Evolutionary conservation across 2,797 vertebrate genomes (phyloP).

Genomic region (Pteronotus mesoamericanus): DNA sequence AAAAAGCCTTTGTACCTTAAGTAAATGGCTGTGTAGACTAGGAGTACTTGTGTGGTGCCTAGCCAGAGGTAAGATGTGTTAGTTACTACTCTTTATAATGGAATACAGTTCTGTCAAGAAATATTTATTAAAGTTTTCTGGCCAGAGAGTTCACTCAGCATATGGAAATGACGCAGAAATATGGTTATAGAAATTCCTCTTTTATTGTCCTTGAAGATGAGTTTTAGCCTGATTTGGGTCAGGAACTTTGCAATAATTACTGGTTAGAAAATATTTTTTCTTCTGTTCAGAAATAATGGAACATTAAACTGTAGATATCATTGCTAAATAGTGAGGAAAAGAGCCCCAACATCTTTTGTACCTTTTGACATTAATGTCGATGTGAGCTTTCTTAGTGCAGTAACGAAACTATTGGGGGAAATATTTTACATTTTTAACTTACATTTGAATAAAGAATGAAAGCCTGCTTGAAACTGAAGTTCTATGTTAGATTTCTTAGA

Average conservation of each 20-base stretch:
- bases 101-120: neutral
- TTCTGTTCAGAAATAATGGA: constrained; percentile 15
- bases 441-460: neutral
- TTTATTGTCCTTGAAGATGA: constrained; percentile 18
- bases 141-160: neutral
- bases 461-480: constrained; percentile 5
- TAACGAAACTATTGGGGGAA: constrained; percentile 18
- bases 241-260: constrained; percentile 32
- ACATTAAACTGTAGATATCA: neutral
- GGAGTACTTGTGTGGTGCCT: neutral
- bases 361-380: constrained; percentile 23
- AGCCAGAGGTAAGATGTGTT: neutral
- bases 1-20: constrained; percentile 1
- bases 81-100: constrained; percentile 34
- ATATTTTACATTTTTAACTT: constrained; percentile 27
- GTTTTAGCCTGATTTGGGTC: neutral
- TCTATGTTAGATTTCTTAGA: constrained; percentile 42
- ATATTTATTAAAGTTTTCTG: constrained; percentile 3
- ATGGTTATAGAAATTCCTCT: neutral
- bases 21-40: neutral
- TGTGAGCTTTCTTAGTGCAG: neutral
- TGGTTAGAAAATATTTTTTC: constrained; percentile 15
- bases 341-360: neutral
- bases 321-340: constrained; percentile 24
- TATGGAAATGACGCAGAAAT: neutral